A percentile compares a stretch with the other conserved stretches of the same genome.
Evolutionary conservation across 2,797 vertebrate genomes (phyloP).

Genomic region (Falco columbarius): DNA sequence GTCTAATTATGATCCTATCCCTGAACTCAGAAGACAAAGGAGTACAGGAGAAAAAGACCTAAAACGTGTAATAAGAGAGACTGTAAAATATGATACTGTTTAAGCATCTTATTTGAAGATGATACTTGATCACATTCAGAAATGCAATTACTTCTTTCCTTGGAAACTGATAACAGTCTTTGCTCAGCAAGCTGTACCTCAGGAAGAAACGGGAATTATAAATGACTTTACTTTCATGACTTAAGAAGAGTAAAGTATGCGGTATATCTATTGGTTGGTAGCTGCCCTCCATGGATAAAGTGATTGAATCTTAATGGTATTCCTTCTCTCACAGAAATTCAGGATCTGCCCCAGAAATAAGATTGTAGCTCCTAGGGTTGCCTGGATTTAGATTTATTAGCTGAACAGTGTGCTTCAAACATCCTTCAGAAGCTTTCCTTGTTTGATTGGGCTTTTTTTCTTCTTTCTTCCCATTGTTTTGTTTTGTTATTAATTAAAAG

Average conservation of each 20-base stretch:
- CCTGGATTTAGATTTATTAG: background rate
- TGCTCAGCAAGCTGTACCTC: background rate
- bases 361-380: background rate
- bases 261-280: background rate
- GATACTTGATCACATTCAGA: background rate
- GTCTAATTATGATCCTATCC: background rate
- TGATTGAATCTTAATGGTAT: background rate
- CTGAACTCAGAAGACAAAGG: background rate
- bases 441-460: accelerated
- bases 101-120: background rate
- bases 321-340: background rate
- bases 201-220: background rate
- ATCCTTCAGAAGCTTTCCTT: background rate
- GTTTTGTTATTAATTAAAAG: background rate
- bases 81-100: background rate
- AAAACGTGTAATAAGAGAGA: background rate
- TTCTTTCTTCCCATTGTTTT: background rate
- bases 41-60: background rate
- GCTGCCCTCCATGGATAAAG: background rate
- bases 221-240: background rate
- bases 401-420: background rate
- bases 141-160: background rate
- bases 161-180: background rate
- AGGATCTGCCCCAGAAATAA: background rate
- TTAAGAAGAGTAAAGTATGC: background rate